Evolutionary conservation across 2,888 invertebrate species (phyloP), one percentile per base, ranked within the genome.

Genomic region (Coleophora flavipennella): DNA sequence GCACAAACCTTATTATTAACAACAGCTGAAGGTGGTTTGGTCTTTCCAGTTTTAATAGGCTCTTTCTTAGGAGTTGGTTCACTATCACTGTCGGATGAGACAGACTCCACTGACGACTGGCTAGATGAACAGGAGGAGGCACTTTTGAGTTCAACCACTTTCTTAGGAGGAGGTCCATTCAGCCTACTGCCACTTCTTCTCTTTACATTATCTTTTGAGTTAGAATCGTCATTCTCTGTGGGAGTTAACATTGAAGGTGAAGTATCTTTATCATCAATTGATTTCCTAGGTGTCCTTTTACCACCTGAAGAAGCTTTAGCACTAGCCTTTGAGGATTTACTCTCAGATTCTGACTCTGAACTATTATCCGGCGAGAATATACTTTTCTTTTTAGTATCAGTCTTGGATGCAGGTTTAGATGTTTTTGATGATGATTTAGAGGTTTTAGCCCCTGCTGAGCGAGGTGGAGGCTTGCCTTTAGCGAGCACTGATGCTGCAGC

Each of bases 291-390:
- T 10, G 58, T 53, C 38, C 72, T 60, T 47, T 80, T 81, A 33
- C 62, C 62, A 42, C 61, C 58, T 0, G 72, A 72, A 6, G 79
- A 74, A 6, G 44, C 53, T 52, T 78, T 79, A 0, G 74, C 66
- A 45, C 70, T 71, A 4, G 41, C 13, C 40, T 61, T 59, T 0
- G 68, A 63, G 11, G 86, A 62, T 42, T 74, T 74, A 32, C 83
- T 70, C 54, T 87, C 77, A 1, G 78, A 57, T 54, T 79, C 76
- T 36, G 75, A 73, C 63, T 75, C 75, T 42, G 86, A 72, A 65
- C 78, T 80, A 57, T 93, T 93, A 51, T 92, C 93, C 0, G 93
- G 93, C 39, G 93, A 93, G 58, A 93, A 93, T 57, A 93, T 93
- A 58, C 93, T 92, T 62, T 92, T 92, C 65, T 91, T 91, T 59